Evolutionary conservation across 2,797 vertebrate species (phyloP), one percentile per base, ranked within the genome.

Genomic region (Syngnathus rostellatus): DNA sequence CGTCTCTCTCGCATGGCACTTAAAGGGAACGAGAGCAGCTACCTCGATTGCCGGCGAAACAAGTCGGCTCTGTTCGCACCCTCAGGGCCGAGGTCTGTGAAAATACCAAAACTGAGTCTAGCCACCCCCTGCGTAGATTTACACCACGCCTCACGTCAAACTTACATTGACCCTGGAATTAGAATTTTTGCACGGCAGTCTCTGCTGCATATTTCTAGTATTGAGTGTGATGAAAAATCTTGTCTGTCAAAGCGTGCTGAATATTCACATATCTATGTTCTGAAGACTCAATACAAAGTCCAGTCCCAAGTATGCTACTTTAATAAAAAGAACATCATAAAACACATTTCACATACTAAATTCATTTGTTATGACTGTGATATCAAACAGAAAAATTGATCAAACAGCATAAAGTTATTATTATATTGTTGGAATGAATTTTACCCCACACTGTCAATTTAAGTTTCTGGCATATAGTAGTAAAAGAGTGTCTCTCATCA

Each of bases 361-460:
- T 11, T 25, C 21, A 57, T n/a, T 31, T 1, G 16, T n/a, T 14
- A 57, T 57, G 19, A 69, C 75, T 65, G 51, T 67, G 69, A 74
- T 74, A 71, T 77, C 75, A 81, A 81, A 81, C 9, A 66, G 70
- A 71, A 11, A 67, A 51, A 69, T 69, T 72, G 65, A 82, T 81
- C 68, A 84, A 84, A 80, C 43, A 14, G 58, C 53, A 66, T 68
- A 8, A 58, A 68, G 51, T 37, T n/a, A 48, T 48, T 8, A 64
- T 64, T 8, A 51, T 19, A 38, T 38, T 38, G 45, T 16, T 51
- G 37, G 37, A 64, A 19, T 37, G 37, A 48, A 51, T 51, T 51
- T 25, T 46, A 50, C 46, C 46, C 17, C 51, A 9, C 17, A 50
- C 46, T 37, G 31, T 19, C 62, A 64, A 64, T 64, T 64, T 48